Conservation (phyloP, 2,797 vertebrate species). For the Acanthis flammea region DNA sequence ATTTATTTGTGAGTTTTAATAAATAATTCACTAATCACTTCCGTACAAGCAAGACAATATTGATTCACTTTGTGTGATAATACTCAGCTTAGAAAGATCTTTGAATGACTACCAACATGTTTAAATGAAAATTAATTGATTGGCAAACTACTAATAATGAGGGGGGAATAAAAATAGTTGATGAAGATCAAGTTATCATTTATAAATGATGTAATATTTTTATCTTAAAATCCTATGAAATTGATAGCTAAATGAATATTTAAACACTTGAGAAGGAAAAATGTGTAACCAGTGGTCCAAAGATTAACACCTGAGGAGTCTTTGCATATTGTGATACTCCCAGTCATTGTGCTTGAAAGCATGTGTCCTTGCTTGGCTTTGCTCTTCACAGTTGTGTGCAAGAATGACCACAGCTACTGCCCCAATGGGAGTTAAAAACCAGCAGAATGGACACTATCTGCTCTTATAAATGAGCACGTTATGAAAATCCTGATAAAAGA, state of each 20-base stretch:
- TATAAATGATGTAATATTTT: background rate
- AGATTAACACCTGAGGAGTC: background rate
- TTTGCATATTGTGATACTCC: background rate
- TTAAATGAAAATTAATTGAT: background rate
- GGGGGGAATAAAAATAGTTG: background rate
- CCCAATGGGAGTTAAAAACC: background rate
- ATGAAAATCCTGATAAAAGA: background rate
- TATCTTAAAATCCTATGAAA: background rate
- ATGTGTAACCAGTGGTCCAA: background rate
- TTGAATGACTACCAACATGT: background rate
- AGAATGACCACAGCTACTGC: background rate
- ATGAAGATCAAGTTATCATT: background rate
- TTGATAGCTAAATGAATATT: background rate
- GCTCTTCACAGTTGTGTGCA: background rate
- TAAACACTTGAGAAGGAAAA: background rate
- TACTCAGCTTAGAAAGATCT: background rate
- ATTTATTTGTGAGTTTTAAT: background rate
- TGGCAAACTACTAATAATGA: background rate
- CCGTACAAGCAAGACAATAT: background rate
- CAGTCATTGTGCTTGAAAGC: background rate
- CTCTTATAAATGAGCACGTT: background rate
- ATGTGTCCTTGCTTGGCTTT: background rate
- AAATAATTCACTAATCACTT: background rate
- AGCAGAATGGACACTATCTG: background rate
- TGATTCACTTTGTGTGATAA: background rate